phyloP scores from a whole-genome alignment of 2,113 vertebrate genomes.

The Cynopterus brachyotis region DNA sequence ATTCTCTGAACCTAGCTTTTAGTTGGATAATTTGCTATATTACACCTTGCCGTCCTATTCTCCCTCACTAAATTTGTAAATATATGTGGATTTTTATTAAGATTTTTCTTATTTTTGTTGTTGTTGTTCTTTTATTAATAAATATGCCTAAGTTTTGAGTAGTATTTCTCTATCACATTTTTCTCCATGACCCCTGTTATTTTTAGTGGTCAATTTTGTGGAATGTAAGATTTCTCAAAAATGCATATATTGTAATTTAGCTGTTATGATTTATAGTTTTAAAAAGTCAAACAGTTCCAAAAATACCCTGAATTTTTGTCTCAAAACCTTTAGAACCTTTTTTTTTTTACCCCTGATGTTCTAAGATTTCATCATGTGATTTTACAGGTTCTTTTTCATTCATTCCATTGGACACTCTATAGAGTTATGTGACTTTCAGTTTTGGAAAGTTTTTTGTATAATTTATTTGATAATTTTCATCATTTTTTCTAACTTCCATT shows the following conservation, averaged over 20 bases:
- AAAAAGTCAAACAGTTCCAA: conserved; percentile 24
- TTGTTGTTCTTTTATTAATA: neutral
- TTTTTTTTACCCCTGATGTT: conserved; percentile 9
- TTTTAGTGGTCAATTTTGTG: conserved; percentile 35
- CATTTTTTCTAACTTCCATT: conserved; percentile 58
- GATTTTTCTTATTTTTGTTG: neutral
- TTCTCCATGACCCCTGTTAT: neutral
- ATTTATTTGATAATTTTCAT: conserved; percentile 66
- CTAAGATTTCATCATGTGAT: conserved; percentile 44
- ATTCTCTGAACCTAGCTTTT: neutral
- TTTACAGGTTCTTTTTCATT: neutral
- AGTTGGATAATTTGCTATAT: neutral
- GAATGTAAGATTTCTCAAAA: neutral
- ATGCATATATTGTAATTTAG: neutral
- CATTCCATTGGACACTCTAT: neutral
- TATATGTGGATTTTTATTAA: neutral
- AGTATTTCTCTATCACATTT: neutral
- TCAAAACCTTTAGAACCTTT: neutral
- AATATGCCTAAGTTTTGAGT: neutral
- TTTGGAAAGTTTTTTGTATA: conserved; percentile 44
- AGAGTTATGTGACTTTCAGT: neutral
- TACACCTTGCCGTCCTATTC: neutral
- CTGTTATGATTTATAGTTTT: conserved; percentile 1
- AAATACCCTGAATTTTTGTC: conserved; percentile 44
- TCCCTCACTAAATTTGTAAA: neutral